phyloP scores from a whole-genome alignment of 2,888 invertebrate genomes.

The Cephus spinipes region DNA sequence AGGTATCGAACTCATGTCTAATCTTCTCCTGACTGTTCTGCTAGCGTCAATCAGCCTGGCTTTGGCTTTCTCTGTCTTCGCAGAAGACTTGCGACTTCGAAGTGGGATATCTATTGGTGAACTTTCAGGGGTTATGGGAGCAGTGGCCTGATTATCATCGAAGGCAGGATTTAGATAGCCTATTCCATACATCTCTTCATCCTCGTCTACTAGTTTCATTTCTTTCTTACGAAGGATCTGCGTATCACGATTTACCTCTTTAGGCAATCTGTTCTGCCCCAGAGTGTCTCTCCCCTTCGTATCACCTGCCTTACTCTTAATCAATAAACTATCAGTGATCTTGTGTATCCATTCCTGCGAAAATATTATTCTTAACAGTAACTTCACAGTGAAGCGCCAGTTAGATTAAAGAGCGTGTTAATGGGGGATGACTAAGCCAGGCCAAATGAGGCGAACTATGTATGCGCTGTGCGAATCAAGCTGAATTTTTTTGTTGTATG shows the following conservation, averaged over 20 bases:
- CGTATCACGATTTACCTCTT: slow-evolving; percentile 37
- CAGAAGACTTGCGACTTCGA: slow-evolving; percentile 51
- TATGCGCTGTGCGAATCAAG: slow-evolving; percentile 53
- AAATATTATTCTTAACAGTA: slow-evolving; percentile 51
- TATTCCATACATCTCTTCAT: slow-evolving; percentile 50
- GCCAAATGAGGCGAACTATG: slow-evolving; percentile 50
- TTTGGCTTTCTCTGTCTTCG: slow-evolving; percentile 59
- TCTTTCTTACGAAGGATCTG: slow-evolving; percentile 29
- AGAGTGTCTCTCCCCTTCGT: slow-evolving; percentile 62
- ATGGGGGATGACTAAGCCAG: slow-evolving; percentile 50
- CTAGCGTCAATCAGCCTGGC: slow-evolving; percentile 73
- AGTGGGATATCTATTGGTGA: slow-evolving; percentile 45
- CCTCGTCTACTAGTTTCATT: slow-evolving; percentile 42
- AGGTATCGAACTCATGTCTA: slow-evolving; percentile 68
- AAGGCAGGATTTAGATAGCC: slow-evolving; percentile 63
- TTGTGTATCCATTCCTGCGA: slow-evolving; percentile 66
- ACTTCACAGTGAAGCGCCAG: slow-evolving; percentile 19
- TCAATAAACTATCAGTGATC: slow-evolving; percentile 60
- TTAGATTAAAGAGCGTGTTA: slow-evolving; percentile 50
- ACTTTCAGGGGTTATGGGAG: slow-evolving; percentile 41
- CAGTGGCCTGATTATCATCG: slow-evolving; percentile 47
- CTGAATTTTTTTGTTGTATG: slow-evolving; percentile 24
- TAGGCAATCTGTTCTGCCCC: slow-evolving; percentile 39
- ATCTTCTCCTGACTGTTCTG: slow-evolving; percentile 74
- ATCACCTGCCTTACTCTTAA: slow-evolving; percentile 53